Evolutionary conservation across 2,888 invertebrate genomes (phyloP).

Genomic region (Pachymerium ferrugineum): DNA sequence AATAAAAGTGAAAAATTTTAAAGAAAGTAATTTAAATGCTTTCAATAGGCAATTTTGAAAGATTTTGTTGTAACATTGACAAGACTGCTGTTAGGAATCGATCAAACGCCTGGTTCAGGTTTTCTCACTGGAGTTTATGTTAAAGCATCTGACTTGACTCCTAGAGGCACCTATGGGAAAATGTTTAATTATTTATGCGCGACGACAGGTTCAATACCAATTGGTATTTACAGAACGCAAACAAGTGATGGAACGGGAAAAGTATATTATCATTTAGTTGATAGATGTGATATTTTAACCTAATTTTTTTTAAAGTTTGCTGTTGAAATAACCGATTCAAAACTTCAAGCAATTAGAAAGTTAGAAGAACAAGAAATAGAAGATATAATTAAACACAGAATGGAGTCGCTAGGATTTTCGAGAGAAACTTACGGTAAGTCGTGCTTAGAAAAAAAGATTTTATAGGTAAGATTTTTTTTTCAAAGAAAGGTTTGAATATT

Average conservation of each 20-base stretch:
- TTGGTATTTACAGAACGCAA: conserved; percentile 3
- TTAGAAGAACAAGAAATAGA: not conserved
- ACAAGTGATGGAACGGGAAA: not conserved
- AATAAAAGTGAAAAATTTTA: too few relatives aligned
- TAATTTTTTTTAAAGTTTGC: not conserved
- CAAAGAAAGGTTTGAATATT: not conserved
- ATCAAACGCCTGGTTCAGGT: conserved; percentile 27
- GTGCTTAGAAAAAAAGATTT: not conserved
- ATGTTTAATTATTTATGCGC: conserved; percentile 24
- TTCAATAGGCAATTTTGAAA: conserved; percentile 13
- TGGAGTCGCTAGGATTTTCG: not conserved
- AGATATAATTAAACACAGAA: not conserved
- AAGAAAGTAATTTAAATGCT: not conserved
- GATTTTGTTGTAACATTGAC: conserved; percentile 11
- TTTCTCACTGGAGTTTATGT: conserved; percentile 10
- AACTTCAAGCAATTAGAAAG: not conserved
- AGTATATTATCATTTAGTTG: not conserved
- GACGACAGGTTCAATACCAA: not conserved
- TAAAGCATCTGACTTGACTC: not conserved
- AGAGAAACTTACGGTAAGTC: not conserved
- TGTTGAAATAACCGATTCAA: not conserved
- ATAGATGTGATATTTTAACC: not conserved
- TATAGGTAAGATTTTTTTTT: not conserved
- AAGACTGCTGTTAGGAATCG: conserved; percentile 17
- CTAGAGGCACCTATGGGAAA: conserved; percentile 9